phyloP scores from a whole-genome alignment of 2,888 invertebrate genomes.

The Tachina fera region DNA sequence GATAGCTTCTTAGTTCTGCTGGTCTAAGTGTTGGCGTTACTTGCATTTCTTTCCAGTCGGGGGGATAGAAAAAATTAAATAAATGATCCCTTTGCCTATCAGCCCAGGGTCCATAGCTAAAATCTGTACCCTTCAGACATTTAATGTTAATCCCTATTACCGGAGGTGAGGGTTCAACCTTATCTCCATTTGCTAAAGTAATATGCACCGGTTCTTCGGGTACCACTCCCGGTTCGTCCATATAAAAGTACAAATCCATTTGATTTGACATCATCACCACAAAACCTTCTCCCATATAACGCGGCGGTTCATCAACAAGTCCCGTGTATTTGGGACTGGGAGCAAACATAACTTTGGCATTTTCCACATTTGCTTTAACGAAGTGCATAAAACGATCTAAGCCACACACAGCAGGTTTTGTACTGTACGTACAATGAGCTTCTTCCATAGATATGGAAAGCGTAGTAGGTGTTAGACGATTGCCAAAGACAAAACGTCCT shows the following conservation, averaged over 20 bases:
- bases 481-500: slow-evolving; percentile 97
- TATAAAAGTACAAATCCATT: slow-evolving; percentile 97
- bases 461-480: slow-evolving; percentile 96
- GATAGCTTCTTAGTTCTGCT: slow-evolving; percentile 93
- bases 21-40: slow-evolving; percentile 92
- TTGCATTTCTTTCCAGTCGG: slow-evolving; percentile 91
- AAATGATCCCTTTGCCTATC: slow-evolving; percentile 97
- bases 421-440: slow-evolving; percentile 96
- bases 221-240: slow-evolving; percentile 96
- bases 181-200: slow-evolving; percentile 95
- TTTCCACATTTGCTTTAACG: slow-evolving; percentile 96
- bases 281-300: slow-evolving; percentile 99
- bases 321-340: slow-evolving; percentile 97
- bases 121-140: slow-evolving; percentile 95
- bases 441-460: slow-evolving; percentile 96
- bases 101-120: slow-evolving; percentile 99
- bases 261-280: slow-evolving; percentile 97
- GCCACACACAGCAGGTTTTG: slow-evolving; percentile 96
- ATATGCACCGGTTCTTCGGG: slow-evolving; percentile 95
- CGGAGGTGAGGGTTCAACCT: slow-evolving; percentile 95
- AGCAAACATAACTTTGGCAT: slow-evolving; percentile 97
- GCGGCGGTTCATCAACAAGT: slow-evolving; percentile 96
- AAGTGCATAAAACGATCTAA: slow-evolving; percentile 98
- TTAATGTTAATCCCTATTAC: slow-evolving; percentile 98
- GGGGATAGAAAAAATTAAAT: slow-evolving; percentile 97